phyloP scores from a whole-genome alignment of 2,888 invertebrate species.

The Antheraea assamensis region DNA sequence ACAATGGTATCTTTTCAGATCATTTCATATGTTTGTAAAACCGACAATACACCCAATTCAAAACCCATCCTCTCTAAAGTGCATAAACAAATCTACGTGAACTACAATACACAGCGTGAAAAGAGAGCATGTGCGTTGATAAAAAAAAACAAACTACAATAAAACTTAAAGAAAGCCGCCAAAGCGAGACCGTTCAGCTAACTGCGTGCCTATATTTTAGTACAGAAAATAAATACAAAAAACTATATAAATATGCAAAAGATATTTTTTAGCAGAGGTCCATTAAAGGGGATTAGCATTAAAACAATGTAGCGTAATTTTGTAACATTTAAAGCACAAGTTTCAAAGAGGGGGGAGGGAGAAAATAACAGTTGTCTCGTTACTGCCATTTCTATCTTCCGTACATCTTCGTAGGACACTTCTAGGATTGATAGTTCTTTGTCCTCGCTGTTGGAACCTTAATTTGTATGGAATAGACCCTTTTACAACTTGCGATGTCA shows the following conservation, averaged over 20 bases:
- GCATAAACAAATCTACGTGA: neutral
- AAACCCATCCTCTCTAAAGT: neutral
- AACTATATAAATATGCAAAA: constrained; percentile 31
- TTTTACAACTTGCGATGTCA: constrained; percentile 10
- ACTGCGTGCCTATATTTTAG: constrained; percentile 13
- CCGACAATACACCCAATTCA: neutral
- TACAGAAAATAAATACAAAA: constrained; percentile 46
- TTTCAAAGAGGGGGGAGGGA: constrained; percentile 25
- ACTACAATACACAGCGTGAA: constrained; percentile 5
- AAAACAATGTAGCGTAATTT: constrained; percentile 22
- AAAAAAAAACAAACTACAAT: neutral
- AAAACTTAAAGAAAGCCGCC: neutral
- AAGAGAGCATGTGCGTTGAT: neutral
- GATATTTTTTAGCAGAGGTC: constrained; percentile 35
- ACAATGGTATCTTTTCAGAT: neutral
- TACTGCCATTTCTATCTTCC: neutral
- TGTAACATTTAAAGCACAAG: constrained; percentile 48
- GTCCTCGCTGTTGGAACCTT: neutral
- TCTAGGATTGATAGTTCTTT: neutral
- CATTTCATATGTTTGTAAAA: neutral
- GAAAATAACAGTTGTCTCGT: neutral
- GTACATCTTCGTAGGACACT: neutral
- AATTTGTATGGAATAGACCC: neutral
- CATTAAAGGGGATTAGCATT: constrained; percentile 32
- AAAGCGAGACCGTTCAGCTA: constrained; percentile 12